Evolutionary conservation across 2,888 invertebrate genomes (phyloP).

Genomic region (Pollenia griseotomentosa): DNA sequence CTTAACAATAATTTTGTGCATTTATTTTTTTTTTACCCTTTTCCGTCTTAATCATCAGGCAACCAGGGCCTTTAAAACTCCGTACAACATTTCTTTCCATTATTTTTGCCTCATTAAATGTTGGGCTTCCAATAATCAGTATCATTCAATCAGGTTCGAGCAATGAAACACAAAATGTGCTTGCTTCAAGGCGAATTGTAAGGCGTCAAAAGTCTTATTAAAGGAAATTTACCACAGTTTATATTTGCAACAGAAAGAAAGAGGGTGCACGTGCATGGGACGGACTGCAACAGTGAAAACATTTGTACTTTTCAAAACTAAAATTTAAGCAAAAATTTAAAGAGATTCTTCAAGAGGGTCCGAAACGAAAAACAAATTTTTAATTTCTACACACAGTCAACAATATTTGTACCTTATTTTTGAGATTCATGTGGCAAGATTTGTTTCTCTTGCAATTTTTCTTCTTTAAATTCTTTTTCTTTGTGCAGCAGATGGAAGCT

Average conservation of each 20-base stretch:
- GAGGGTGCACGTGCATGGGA: not conserved
- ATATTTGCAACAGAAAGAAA: slow-evolving; percentile 46
- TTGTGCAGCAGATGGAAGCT: slow-evolving; percentile 39
- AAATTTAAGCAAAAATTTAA: slow-evolving; percentile 2
- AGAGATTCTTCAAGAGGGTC: not conserved
- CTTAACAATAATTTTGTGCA: slow-evolving; percentile 59
- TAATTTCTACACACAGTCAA: slow-evolving; percentile 5
- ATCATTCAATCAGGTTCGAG: slow-evolving; percentile 70
- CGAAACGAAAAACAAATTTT: slow-evolving; percentile 41
- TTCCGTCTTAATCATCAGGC: slow-evolving; percentile 9
- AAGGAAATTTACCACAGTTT: slow-evolving; percentile 79
- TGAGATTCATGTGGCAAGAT: slow-evolving; percentile 70
- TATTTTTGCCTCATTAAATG: slow-evolving; percentile 72
- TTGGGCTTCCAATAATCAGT: slow-evolving; percentile 72
- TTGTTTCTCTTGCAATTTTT: slow-evolving; percentile 38
- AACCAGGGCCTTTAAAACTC: not conserved
- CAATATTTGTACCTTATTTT: slow-evolving; percentile 6
- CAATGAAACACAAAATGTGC: not conserved
- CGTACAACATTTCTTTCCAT: slow-evolving; percentile 26
- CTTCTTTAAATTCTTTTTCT: slow-evolving; percentile 1
- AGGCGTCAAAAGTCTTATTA: slow-evolving; percentile 83
- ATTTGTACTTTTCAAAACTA: slow-evolving; percentile 41
- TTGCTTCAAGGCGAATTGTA: slow-evolving; percentile 72
- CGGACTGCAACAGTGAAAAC: slow-evolving; percentile 19
- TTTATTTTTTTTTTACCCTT: slow-evolving; percentile 46